Evolutionary conservation across 30 jellyfish, hydroid and myxozoan species (phyloP), one percentile per base, ranked within the genome.

Genomic region (Cassiopea xamachana): DNA sequence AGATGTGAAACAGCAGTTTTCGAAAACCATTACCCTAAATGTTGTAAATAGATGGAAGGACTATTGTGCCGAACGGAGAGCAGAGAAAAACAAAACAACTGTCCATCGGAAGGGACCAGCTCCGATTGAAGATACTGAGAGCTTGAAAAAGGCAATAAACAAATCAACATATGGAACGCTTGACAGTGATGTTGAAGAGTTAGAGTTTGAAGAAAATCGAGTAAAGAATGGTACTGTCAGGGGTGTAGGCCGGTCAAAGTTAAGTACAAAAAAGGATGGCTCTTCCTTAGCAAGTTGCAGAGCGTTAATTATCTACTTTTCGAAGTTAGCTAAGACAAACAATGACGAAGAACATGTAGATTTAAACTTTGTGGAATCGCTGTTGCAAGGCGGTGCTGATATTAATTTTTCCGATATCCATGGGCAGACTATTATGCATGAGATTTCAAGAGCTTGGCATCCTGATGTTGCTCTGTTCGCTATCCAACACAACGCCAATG

Each of bases 401-500:
- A 86, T 96, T 17, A 96, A 96, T 72, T 96, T 96, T 73, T 48
- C 97, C 62, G 99, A 96, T 73, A 68, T 86, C 47, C 98, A 92
- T 85, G 99, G 99, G 17, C 99, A 96, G 89, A 96, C 99, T 7
- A 78, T 89, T 44, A 67, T 96, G 95, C 99, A 96, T 74, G 99
- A 96, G 51, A 89, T 96, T 1, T 84, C 99, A 8, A 85, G 99
- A n/a, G 99, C 97, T 19, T 96, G 99, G 99, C 99, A 96, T 83
- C 97, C 98, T 45, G 99, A 96, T 81, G 99, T 96, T 6, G 98
- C 98, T 9, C 89, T 89, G 67, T 96, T 96, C 84, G 99, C 99
- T 17, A 73, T 96, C 82, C 98, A 96, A 78, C 95, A 96, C 69
- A 98, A 97, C 60, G 99, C 99, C 4, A 91, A 92, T 81, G 98